Percentiles rank a stretch among this genome's conserved stretches.
Evolutionary conservation across 2,888 invertebrate species (phyloP).

Genomic region (Cephonodes hylas): DNA sequence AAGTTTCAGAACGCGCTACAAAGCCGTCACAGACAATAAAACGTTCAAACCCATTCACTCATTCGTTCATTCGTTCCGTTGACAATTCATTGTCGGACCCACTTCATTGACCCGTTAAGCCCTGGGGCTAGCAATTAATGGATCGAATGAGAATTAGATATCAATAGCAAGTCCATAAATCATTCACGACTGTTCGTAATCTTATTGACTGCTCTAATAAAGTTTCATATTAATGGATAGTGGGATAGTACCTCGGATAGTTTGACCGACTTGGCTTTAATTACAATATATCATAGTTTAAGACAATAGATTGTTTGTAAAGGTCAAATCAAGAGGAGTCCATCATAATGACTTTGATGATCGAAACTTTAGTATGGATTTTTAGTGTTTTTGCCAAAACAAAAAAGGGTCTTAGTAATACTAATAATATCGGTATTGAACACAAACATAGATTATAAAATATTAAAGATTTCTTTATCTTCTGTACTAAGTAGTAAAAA

Average conservation of each 20-base stretch:
- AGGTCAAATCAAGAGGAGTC: too few relatives aligned
- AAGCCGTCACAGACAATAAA: slow-evolving; percentile 5
- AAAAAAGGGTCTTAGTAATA: too few relatives aligned
- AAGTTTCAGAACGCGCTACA: neutral
- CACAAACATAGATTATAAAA: too few relatives aligned
- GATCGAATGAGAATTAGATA: slow-evolving; percentile 1
- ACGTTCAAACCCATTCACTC: slow-evolving; percentile 5
- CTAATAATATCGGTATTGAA: too few relatives aligned
- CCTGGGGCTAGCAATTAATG: neutral
- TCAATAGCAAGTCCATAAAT: neutral
- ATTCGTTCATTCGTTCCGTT: slow-evolving; percentile 10
- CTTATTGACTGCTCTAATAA: neutral
- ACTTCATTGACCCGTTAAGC: slow-evolving; percentile 1
- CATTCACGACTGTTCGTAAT: neutral
- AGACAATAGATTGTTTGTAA: too few relatives aligned
- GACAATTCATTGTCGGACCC: slow-evolving; percentile 1
- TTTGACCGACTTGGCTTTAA: neutral
- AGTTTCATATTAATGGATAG: neutral
- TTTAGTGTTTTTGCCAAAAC: too few relatives aligned
- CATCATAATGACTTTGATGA: too few relatives aligned
- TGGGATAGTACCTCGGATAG: neutral
- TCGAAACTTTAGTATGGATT: too few relatives aligned
- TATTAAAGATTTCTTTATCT: too few relatives aligned
- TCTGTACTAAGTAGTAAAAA: too few relatives aligned
- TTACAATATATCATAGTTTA: too few relatives aligned